These are phyloP conservation scores for Myrmecophaga tridactyla DNA, from an alignment of 2,113 vertebrate genomes.

Conservation along the genomic window DNA sequence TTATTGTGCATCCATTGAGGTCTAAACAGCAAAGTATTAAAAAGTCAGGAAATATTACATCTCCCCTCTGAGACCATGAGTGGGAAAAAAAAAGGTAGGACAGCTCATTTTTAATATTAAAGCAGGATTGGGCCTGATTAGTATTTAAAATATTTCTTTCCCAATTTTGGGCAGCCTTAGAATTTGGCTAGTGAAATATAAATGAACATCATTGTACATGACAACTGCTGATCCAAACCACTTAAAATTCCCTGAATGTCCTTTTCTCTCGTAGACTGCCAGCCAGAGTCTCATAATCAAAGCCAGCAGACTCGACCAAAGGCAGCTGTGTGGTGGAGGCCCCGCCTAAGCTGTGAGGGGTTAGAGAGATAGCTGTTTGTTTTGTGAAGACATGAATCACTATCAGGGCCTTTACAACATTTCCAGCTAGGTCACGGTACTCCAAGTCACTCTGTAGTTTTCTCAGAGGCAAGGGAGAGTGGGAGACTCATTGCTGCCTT, in stretches of 20 bases:
- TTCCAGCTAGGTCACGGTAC: slow-evolving; percentile 42
- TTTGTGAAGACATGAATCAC: slow-evolving; percentile 60
- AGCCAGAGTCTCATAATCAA: slow-evolving; percentile 65
- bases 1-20: slow-evolving; percentile 76
- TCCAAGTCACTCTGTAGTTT: slow-evolving; percentile 48
- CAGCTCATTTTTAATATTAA: slow-evolving; percentile 74
- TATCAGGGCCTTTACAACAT: slow-evolving; percentile 35
- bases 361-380: slow-evolving; percentile 60
- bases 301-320: slow-evolving; percentile 33
- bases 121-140: slow-evolving; percentile 70
- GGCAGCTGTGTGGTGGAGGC: not conserved
- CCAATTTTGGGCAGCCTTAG: slow-evolving; percentile 67
- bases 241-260: slow-evolving; percentile 74
- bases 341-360: not conserved
- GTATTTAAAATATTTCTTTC: slow-evolving; percentile 75
- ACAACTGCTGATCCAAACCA: slow-evolving; percentile 70
- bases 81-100: slow-evolving; percentile 65
- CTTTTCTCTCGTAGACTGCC: slow-evolving; percentile 39
- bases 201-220: slow-evolving; percentile 77
- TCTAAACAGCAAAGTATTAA: slow-evolving; percentile 76
- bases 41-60: slow-evolving; percentile 75
- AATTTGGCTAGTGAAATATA: slow-evolving; percentile 77
- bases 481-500: not conserved
- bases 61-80: slow-evolving; percentile 62
- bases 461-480: not conserved